phyloP scores from a whole-genome alignment of 2,113 vertebrate genomes.

The human region DNA sequence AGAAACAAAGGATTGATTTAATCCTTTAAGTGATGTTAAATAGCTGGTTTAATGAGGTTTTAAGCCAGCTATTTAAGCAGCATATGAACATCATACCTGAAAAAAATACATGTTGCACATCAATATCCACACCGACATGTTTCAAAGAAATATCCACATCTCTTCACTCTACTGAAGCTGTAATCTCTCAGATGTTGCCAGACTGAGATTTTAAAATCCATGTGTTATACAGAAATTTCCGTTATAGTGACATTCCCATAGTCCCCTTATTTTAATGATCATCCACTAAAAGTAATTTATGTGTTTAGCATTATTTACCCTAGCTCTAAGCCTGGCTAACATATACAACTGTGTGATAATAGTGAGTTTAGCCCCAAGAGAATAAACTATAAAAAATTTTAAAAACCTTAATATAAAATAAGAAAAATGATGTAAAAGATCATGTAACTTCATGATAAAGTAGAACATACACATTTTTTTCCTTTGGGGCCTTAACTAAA shows the following conservation, averaged over 20 bases:
- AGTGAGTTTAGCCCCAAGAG: not conserved
- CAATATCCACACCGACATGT: not conserved
- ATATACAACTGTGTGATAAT: not conserved
- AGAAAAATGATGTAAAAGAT: not conserved
- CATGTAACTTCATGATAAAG: not conserved
- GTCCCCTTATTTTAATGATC: not conserved
- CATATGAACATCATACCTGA: not conserved
- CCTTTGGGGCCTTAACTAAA: not conserved
- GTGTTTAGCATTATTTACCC: not conserved
- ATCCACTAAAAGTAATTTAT: conserved; percentile 32
- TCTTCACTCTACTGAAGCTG: not conserved
- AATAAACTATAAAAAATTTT: not conserved
- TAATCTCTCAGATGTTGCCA: not conserved
- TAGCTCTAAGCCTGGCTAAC: not conserved
- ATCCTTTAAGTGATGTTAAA: not conserved
- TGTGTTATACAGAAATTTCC: not conserved
- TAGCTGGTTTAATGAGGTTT: not conserved
- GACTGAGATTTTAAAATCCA: not conserved
- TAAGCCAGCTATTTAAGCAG: not conserved
- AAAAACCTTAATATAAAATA: not conserved
- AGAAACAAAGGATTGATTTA: not conserved
- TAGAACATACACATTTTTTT: not conserved
- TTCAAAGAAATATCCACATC: not conserved
- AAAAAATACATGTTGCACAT: not conserved
- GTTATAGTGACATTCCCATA: not conserved